A percentile compares a stretch with the other conserved stretches of the same genome.
Conservation (phyloP, 1,140 invertebrate genomes). For the Drosophila varians region DNA sequence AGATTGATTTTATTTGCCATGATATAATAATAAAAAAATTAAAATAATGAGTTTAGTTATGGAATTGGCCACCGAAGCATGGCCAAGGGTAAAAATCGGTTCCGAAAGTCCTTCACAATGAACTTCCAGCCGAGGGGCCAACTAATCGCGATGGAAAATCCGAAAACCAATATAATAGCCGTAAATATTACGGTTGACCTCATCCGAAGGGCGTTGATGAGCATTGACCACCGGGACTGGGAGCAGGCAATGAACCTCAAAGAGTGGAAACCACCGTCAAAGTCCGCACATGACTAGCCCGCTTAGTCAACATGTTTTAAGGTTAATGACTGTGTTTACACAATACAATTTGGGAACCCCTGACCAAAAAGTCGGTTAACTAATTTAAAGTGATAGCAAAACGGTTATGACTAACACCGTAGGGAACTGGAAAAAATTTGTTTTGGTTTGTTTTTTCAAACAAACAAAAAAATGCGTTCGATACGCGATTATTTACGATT, state of each 20-base stretch:
- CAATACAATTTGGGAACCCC: constrained; percentile 43
- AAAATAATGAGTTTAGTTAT: background rate
- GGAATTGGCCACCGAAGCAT: constrained; percentile 11
- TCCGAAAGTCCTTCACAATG: constrained; percentile 67
- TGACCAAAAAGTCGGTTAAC: constrained; percentile 14
- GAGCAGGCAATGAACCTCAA: constrained; percentile 62
- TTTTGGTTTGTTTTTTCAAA: constrained; percentile 10
- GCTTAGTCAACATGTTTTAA: constrained; percentile 54
- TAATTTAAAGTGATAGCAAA: constrained; percentile 47
- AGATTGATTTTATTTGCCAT: background rate
- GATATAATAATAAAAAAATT: background rate
- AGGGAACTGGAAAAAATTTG: constrained; percentile 2
- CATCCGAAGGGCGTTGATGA: constrained; percentile 70
- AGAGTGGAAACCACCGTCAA: constrained; percentile 39
- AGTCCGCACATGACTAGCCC: constrained; percentile 39
- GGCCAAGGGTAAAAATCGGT: constrained; percentile 1
- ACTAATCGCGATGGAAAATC: constrained; percentile 29
- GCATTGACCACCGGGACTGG: constrained; percentile 57
- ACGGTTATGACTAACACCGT: background rate
- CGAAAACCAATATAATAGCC: constrained; percentile 49
- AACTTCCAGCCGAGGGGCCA: constrained; percentile 46
- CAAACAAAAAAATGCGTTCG: constrained; percentile 1
- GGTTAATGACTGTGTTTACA: constrained; percentile 72
- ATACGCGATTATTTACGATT: constrained; percentile 9
- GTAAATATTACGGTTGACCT: constrained; percentile 63